Evolutionary conservation across 2,888 invertebrate species (phyloP).

Genomic region (Dicranocentrus wangi): DNA sequence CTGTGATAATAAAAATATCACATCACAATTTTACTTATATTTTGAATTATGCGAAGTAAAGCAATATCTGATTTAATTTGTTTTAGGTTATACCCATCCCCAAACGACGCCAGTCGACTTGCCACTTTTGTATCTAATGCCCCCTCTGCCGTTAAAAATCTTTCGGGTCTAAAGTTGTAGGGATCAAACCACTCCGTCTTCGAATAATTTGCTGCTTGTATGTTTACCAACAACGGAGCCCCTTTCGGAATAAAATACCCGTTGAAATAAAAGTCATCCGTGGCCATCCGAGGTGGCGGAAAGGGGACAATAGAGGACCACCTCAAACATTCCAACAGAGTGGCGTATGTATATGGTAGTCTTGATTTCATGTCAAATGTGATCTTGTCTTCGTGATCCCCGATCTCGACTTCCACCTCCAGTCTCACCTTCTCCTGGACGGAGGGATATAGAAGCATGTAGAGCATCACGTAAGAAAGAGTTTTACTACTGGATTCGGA

Average conservation of each 20-base stretch:
- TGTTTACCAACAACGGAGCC: too few relatives aligned
- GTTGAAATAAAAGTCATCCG: background rate
- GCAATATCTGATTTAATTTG: too few relatives aligned
- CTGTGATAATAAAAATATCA: conserved; percentile 7
- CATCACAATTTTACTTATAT: background rate
- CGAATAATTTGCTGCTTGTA: background rate
- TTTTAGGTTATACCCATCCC: background rate
- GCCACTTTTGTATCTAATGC: background rate
- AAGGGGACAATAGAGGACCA: background rate
- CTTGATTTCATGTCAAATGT: background rate
- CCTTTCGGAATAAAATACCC: background rate
- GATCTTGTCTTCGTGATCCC: too few relatives aligned
- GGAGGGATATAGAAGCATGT: conserved; percentile 12
- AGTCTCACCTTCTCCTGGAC: conserved; percentile 19
- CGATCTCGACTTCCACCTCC: background rate
- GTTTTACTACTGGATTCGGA: conserved; percentile 17
- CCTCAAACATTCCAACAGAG: background rate
- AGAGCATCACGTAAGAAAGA: conserved; percentile 23
- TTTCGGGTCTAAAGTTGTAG: conserved; percentile 1
- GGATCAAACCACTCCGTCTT: background rate
- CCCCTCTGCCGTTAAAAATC: background rate
- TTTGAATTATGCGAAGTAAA: background rate
- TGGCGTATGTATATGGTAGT: background rate
- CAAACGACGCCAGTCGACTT: background rate
- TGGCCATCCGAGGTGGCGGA: background rate